phyloP scores from a whole-genome alignment of 2,888 invertebrate species.

The Cecidostiba fungosa region DNA sequence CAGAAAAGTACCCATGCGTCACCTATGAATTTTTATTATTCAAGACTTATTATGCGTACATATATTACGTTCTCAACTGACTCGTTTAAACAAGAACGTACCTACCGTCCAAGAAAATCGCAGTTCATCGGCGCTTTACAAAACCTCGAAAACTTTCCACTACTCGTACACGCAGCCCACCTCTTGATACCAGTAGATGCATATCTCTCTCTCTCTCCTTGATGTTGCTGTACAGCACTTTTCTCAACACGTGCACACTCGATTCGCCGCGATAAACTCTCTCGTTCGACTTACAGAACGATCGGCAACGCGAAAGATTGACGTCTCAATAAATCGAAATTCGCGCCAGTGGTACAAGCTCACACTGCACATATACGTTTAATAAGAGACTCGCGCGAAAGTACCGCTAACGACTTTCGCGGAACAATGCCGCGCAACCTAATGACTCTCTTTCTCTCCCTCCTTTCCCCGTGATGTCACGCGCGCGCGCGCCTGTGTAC shows the following conservation, averaged over 20 bases:
- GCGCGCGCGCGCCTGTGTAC: neutral
- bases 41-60: neutral
- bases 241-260: conserved; percentile 11
- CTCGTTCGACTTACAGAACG: neutral
- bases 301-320: conserved; percentile 49
- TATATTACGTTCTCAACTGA: neutral
- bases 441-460: conserved; percentile 48
- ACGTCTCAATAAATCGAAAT: conserved; percentile 67
- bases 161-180: neutral
- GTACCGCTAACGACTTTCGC: conserved; percentile 62
- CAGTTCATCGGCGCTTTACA: neutral
- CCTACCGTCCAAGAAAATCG: neutral
- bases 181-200: conserved; percentile 35
- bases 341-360: conserved; percentile 40
- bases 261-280: conserved; percentile 43
- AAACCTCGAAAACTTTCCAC: neutral
- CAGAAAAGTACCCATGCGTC: no score
- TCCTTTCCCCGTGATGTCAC: neutral
- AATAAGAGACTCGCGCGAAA: conserved; percentile 19
- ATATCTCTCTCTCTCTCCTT: conserved; percentile 33
- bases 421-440: conserved; percentile 59
- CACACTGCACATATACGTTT: conserved; percentile 27
- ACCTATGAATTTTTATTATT: no score
- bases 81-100: neutral
- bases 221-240: conserved; percentile 23